phyloP scores from a whole-genome alignment of 2,113 vertebrate species.

The Piaya cayana region DNA sequence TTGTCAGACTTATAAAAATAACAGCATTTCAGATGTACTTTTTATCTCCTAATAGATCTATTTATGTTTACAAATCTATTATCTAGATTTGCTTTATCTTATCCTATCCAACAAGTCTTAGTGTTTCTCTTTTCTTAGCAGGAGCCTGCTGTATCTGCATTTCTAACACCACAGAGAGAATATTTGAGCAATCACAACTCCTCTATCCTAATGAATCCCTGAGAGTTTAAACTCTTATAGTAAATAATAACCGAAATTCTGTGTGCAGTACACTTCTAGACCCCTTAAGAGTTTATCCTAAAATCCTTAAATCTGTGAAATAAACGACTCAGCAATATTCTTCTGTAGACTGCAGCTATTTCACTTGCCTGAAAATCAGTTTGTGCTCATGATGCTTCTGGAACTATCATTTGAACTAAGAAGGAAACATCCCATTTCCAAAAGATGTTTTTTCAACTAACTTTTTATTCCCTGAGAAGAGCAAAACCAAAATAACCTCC shows the following conservation, averaged over 20 bases:
- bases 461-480: neutral
- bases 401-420: neutral
- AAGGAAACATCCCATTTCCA: neutral
- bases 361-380: neutral
- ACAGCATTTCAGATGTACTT: neutral
- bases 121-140: constrained; percentile 19
- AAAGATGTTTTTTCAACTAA: neutral
- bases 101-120: neutral
- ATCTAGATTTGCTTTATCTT: neutral
- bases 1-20: neutral
- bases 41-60: neutral
- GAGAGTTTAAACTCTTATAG: constrained; percentile 17
- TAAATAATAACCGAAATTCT: constrained; percentile 65
- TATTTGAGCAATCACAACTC: constrained; percentile 22
- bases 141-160: neutral
- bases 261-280: neutral
- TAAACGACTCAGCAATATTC: neutral
- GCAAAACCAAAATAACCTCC: neutral
- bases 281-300: constrained; percentile 21
- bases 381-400: neutral
- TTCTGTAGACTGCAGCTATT: neutral
- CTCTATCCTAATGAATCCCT: constrained; percentile 48
- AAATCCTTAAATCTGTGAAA: constrained; percentile 7
- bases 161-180: constrained; percentile 19
- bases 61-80: constrained; percentile 38